phyloP scores from a whole-genome alignment of 1,140 invertebrate species.

The Atopsyche davidsoni region DNA sequence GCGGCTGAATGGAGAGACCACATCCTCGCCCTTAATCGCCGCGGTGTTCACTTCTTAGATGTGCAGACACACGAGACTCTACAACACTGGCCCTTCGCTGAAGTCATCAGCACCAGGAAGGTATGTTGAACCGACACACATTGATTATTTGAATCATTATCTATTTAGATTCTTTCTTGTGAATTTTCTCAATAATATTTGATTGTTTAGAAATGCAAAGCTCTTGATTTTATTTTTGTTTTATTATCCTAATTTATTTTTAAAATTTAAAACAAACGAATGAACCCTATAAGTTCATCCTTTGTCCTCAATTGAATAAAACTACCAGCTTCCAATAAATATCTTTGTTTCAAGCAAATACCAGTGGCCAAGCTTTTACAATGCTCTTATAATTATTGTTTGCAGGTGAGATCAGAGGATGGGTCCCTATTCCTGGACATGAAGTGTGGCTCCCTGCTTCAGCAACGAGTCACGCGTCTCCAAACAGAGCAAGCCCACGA shows the following conservation, averaged over 20 bases:
- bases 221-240: too few relatives aligned
- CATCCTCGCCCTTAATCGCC: conserved; percentile 87
- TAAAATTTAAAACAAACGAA: too few relatives aligned
- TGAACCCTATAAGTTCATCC: too few relatives aligned
- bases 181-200: too few relatives aligned
- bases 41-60: conserved; percentile 91
- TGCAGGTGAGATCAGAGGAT: conserved; percentile 73
- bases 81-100: conserved; percentile 86
- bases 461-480: conserved; percentile 89
- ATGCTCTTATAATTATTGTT: too few relatives aligned
- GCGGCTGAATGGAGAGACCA: conserved; percentile 73
- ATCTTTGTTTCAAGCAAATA: background rate
- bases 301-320: too few relatives aligned
- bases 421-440: conserved; percentile 91
- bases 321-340: background rate
- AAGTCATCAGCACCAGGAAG: conserved; percentile 93
- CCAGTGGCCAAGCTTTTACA: too few relatives aligned
- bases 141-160: too few relatives aligned
- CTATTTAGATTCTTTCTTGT: too few relatives aligned
- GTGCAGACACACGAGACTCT: conserved; percentile 87
- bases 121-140: too few relatives aligned
- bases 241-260: too few relatives aligned
- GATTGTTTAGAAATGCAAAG: too few relatives aligned
- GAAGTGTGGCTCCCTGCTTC: conserved; percentile 94
- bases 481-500: conserved; percentile 96